Base-by-base conservation (phyloP, 1,140 invertebrate species). In the Leptestheria dahalacensis region DNA sequence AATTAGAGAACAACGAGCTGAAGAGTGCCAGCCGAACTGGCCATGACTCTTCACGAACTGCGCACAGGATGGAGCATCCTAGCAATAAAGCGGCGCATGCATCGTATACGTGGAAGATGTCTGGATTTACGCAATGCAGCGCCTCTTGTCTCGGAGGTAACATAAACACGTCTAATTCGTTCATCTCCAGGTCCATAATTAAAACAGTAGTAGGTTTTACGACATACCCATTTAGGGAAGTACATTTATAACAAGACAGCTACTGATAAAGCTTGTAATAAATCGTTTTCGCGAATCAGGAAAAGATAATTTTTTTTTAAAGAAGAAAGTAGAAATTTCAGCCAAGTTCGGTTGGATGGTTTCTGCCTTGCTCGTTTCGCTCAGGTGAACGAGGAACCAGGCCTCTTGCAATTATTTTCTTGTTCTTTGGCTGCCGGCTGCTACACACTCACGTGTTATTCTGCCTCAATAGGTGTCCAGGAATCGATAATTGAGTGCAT, bases 401-500 rank as follows among this genome's bases (percentile, higher is more conserved):
- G 18, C 21, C 47, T 12, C 10, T 1, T 56, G 54, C 2, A 1
- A 11, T 15, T 15, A 26, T 18, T 59, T 61, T 21, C 11, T 48
- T 51, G 59, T 61, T 1, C 59, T 1, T 52, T 2, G 21, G 11
- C 1, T 21, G 10, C 12, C 1, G 1, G 1, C n/a, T n/a, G n/a
- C 2, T 12, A 6, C 18, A 18, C 25, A 61, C 21, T 62, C 41
- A 21, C 20, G 3, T 23, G 54, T 52, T 64, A 56, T 61, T 18
- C 61, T 60, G 46, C 46, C 51, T 49, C 41, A 68, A 46, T 64
- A 82, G 81, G 82, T 57, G 75, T 81, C 18, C 82, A 94, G 76
- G 90, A 94, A 70, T 77, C 91, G n/a, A 86, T 93, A 63, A 86
- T 95, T 49, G 84, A 88, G 65, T 96, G 92, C 69, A 80, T 95